Base-by-base conservation (phyloP, 2,888 invertebrate species). In the Papilio protenor region DNA sequence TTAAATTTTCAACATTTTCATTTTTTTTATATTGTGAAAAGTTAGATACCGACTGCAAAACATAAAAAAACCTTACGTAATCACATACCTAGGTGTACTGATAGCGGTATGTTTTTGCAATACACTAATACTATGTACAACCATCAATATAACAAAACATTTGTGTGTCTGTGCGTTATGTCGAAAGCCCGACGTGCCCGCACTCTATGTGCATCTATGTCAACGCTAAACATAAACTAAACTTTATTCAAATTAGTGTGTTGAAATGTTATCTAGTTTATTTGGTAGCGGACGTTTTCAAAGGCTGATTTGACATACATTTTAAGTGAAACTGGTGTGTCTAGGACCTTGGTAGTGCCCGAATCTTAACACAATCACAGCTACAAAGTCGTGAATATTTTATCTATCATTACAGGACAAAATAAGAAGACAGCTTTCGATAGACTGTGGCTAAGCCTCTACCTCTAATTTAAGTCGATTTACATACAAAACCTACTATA, bases 21-120 rank as follows among this genome's bases (percentile, higher is more conserved):
- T 8, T n/a, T 55, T 21, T 55, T 21, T 55, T 21, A 3, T 57
- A 21, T 21, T 12, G 3, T 11, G 2, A 6, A 55, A 10, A 8
- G n/a, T 55, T 55, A n/a, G n/a, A 14, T 14, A 49, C n/a, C 0
- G 57, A 23, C 57, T 12, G 12, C 57, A 23, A 23, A 55, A 18
- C 33, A 8, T 6, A 14, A 8, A 16, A 59, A 27, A 64, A 64
- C 27, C 33, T 64, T 73, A 52, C 49, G 72, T 77, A 52, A 73
- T 47, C n/a, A 59, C 64, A 52, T 61, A 27, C 27, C 27, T 27
- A 52, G 27, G 52, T 61, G 64, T 72, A 49, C 66, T 66, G 77
- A 77, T 73, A 74, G 70, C 70, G 77, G 52, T 61, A 77, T 70
- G 55, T 77, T 71, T 77, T 78, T 75, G 75, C 77, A 75, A 77